Evolutionary conservation across 2,113 vertebrate genomes (phyloP).

Genomic region (Lasiurus cinereus): DNA sequence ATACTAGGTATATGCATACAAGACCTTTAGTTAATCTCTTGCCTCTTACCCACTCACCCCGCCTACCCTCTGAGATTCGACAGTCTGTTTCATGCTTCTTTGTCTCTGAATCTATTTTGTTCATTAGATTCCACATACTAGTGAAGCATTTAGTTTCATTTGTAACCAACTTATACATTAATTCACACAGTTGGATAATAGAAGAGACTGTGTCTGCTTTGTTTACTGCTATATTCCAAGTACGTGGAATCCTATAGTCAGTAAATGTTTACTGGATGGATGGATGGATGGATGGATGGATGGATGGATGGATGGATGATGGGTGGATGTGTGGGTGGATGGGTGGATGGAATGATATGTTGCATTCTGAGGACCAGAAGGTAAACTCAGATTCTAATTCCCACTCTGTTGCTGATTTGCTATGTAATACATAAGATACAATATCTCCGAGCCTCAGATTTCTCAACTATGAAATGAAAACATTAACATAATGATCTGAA

Average conservation of each 20-base stretch:
- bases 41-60: no score
- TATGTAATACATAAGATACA: neutral
- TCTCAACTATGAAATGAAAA: conserved; percentile 49
- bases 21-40: no score
- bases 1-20: no score
- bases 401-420: neutral
- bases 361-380: neutral
- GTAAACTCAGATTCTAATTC: conserved; percentile 1
- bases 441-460: neutral
- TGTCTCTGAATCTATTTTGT: no score
- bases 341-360: neutral
- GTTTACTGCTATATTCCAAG: neutral
- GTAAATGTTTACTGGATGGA: neutral
- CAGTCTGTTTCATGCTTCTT: no score
- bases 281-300: neutral
- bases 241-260: neutral
- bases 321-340: neutral
- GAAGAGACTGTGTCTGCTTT: neutral
- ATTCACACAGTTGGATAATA: neutral
- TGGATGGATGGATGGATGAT: neutral
- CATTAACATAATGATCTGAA: neutral
- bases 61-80: no score
- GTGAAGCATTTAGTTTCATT: neutral
- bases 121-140: no score
- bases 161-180: neutral